Evolutionary conservation across 2,888 invertebrate species (phyloP), one percentile per base, ranked within the genome.

Genomic region (Trichopria drosophilae): DNA sequence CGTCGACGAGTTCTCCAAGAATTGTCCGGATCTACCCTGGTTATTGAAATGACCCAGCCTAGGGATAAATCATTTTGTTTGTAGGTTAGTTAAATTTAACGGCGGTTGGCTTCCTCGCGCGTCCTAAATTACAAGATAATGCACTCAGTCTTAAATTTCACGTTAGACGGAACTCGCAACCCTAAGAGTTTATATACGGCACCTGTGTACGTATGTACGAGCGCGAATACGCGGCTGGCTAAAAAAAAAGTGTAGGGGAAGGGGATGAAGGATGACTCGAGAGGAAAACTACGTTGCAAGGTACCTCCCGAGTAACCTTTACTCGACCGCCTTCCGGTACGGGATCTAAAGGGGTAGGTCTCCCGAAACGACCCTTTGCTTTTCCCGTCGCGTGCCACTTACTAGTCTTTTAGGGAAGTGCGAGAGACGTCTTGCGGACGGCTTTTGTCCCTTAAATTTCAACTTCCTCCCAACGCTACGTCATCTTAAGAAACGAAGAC

Each of bases 101-200:
- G 35, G 7, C 19, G 18, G 12, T 20, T n/a, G 20, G 23, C 37
- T 15, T 18, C 31, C n/a, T 12, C 53, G 54, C 54, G 52, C 54
- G 53, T 55, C 55, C 56, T 61, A 64, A 64, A 64, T 67, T 60
- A 66, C 65, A 58, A 60, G 65, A 65, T 67, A 66, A 66, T 63
- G 64, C 64, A 62, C 58, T 59, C 54, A 59, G 57, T 55, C 58
- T 65, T 65, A 63, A 65, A 67, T 66, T 64, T 62, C 60, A 58
- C 56, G 55, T 52, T 32, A 43, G 55, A 49, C 49, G 51, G 32
- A 46, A 34, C 45, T 40, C 50, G 47, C 41, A 49, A 43, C 37
- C 4, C 15, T 31, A 24, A 46, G n/a, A n/a, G n/a, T n/a, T n/a
- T n/a, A n/a, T n/a, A n/a, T n/a, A n/a, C n/a, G n/a, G n/a, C n/a